Evolutionary conservation across 1,140 invertebrate genomes (phyloP).

Genomic region (Drosophila melanica): DNA sequence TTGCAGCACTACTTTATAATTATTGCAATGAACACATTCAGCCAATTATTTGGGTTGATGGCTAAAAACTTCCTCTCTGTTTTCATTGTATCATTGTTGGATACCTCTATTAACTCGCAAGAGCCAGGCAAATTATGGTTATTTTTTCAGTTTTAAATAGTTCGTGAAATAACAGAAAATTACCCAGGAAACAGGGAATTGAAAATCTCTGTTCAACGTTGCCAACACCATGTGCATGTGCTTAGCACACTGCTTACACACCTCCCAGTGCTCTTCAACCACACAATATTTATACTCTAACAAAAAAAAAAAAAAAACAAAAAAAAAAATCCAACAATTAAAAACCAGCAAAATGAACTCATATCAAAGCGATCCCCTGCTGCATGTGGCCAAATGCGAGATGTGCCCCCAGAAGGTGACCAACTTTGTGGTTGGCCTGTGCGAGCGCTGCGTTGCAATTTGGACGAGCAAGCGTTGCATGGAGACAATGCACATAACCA

Average conservation of each 20-base stretch:
- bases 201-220: too few species aligned
- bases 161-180: background rate
- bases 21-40: background rate
- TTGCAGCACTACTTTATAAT: background rate
- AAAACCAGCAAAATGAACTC: slow-evolving; percentile 23
- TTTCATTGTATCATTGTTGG: background rate
- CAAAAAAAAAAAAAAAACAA: background rate
- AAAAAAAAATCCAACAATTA: too few species aligned
- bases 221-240: too few species aligned
- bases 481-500: background rate
- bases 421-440: slow-evolving; percentile 47
- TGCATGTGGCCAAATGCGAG: slow-evolving; percentile 45
- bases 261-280: background rate
- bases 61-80: background rate
- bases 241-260: too few species aligned
- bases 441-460: slow-evolving; percentile 36
- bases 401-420: slow-evolving; percentile 39
- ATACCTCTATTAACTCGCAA: too few species aligned
- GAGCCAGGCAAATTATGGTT: too few species aligned
- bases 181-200: background rate
- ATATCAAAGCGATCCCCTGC: slow-evolving; percentile 10
- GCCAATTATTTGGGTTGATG: too few species aligned
- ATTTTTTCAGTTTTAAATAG: background rate
- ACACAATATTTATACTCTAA: background rate
- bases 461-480: slow-evolving; percentile 24